Base-by-base conservation (phyloP, 2,888 invertebrate species). In the Apodemia zela region DNA sequence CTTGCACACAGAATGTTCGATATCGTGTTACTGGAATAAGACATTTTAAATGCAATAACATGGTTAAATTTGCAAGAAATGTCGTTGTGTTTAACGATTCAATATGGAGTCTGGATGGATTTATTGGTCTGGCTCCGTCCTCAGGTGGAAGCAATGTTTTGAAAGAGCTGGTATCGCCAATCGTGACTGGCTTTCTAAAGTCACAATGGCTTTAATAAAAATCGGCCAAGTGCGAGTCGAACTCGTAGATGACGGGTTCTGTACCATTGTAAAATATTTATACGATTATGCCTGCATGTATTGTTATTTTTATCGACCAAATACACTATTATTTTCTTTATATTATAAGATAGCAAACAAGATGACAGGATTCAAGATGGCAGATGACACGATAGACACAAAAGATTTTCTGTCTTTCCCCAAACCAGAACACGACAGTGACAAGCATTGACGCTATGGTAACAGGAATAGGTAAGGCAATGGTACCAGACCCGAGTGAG, bases 1-100 rank as follows among this genome's bases (percentile, higher is more conserved):
- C n/a, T 60, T 60, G 42, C n/a, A 21, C 21, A 3, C 21, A 21
- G 47, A 21, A 60, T 63, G 67, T 64, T 63, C 49, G 62, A 64
- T 63, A 67, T 69, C 66, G 51, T 51, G 60, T 69, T 65, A 65
- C 66, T 58, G 59, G 64, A 68, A 66, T 68, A 65, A 65, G 61
- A 67, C 63, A 61, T 65, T 57, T 45, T 63, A 60, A 49, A 67
- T 64, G 65, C 66, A 67, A 67, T 66, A 64, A 61, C 58, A 49
- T 33, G 51, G 58, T 51, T 66, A 51, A 62, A 59, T 60, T 54
- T 57, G 59, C 65, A 54, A 57, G 25, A 35, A 62, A 25, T 62
- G 17, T 62, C n/a, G 45, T n/a, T 29, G 29, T 25, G 57, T 57
- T 57, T 57, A 57, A 29, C 57, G 57, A 57, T 57, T 57, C 57